Evolutionary conservation across 92 coral and sea anemone genomes (phyloP), one percentile per base, ranked within the genome.

Genomic region (Hydrozoanthus gracilis): DNA sequence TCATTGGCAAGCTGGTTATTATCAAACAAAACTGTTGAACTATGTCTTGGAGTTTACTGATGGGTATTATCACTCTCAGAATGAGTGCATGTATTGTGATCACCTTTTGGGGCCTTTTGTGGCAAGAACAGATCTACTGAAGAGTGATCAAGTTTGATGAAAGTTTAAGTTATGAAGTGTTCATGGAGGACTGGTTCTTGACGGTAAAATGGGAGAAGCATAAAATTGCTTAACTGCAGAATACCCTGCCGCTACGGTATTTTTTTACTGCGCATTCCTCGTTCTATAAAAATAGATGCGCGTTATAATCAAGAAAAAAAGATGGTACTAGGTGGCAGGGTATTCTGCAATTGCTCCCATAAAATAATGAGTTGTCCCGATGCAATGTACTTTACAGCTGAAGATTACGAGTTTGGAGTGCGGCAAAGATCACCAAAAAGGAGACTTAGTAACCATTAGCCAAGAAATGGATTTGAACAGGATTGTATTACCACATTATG

Each of bases 111-210:
- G 84, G 5, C 84, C 84, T 6, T 79, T 79, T 61, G 58, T 79
- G 3, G 54, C 44, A 45, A 79, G 62, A 8, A 79, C 56, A 44
- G 27, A 61, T 20, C 84, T 79, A 0, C 15, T 79, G 12, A 79
- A 61, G 51, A 79, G 56, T 44, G n/a, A 61, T 79, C 72, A 79
- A 79, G 72, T 79, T 79, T 61, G 84, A 79, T 3, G 84, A 79
- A 64, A 61, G 15, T 46, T 48, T 79, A 54, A 8, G 51, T 7
- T 15, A 46, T 15, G 84, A 79, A 15, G 49, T 79, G 3, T 61
- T 79, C n/a, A 16, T 79, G 69, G 84, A 79, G 8, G 84, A 79
- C 84, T 79, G 84, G 84, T 79, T 79, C 71, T 60, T 79, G 49
- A 61, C 72, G 18, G 72, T 79, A 5, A 79, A 16, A 8, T 44